A percentile compares a stretch with the other conserved stretches of the same genome.
phyloP scores from a whole-genome alignment of 2,797 vertebrate species.

The Cossypha caffra region DNA sequence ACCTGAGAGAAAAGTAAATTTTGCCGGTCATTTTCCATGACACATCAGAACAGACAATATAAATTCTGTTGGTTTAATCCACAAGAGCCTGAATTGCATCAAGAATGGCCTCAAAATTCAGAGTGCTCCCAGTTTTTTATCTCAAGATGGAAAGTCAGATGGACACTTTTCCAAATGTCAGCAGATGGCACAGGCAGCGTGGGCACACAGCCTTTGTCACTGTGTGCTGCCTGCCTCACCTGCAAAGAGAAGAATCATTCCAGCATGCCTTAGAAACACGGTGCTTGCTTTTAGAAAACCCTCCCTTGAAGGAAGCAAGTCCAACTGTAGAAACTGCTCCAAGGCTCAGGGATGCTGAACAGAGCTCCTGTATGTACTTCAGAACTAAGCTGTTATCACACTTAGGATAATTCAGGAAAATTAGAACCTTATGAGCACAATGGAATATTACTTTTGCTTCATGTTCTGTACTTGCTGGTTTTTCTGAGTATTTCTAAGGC shows the following conservation, averaged over 20 bases:
- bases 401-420: slow-evolving; percentile 21
- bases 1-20: not conserved
- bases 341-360: not conserved
- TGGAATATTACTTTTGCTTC: slow-evolving; percentile 17
- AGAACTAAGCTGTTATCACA: slow-evolving; percentile 7
- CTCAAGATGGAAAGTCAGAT: not conserved
- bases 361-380: not conserved
- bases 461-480: not conserved
- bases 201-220: not conserved
- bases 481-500: slow-evolving; percentile 1
- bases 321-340: not conserved
- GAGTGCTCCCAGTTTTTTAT: not conserved
- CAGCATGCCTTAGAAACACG: not conserved
- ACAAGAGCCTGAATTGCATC: not conserved
- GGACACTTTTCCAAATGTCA: not conserved
- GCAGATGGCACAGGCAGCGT: not conserved
- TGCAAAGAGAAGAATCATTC: not conserved
- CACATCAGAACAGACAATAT: not conserved
- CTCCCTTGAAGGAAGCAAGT: not conserved
- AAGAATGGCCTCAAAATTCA: not conserved
- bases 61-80: not conserved
- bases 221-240: not conserved
- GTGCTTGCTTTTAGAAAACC: not conserved
- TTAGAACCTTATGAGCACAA: slow-evolving; percentile 27
- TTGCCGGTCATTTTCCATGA: not conserved